These are phyloP conservation scores for Aethes cnicana DNA, from an alignment of 2,888 invertebrate genomes.

Conservation along the genomic window DNA sequence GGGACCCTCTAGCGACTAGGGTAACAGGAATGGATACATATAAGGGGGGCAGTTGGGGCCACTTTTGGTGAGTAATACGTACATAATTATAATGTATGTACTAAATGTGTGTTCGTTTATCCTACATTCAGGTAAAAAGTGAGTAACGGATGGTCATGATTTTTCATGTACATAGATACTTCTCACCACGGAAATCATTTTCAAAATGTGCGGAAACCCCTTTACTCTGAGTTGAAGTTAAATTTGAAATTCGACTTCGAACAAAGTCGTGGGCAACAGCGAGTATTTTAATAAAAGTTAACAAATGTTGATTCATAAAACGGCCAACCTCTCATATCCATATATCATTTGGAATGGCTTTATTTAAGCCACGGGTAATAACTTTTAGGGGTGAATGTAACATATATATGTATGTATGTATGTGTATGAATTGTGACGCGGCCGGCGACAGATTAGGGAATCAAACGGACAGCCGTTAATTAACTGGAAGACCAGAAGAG, in stretches of 20 bases:
- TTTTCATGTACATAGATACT: too few relatives aligned
- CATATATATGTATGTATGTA: constrained; percentile 8
- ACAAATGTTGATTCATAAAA: neutral
- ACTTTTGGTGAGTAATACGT: too few relatives aligned
- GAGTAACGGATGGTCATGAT: too few relatives aligned
- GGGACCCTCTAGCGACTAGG: neutral
- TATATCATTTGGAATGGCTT: constrained; percentile 23
- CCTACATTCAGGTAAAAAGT: too few relatives aligned
- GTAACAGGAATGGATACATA: constrained; percentile 2
- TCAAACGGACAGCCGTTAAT: constrained; percentile 12
- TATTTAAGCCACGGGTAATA: constrained; percentile 27
- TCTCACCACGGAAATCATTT: too few relatives aligned
- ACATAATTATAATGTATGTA: too few relatives aligned
- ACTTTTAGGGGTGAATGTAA: constrained; percentile 23
- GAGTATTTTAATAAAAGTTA: neutral
- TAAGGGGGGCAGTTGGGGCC: constrained; percentile 12
- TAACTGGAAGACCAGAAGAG: neutral
- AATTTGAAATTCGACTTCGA: too few relatives aligned
- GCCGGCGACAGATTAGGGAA: constrained; percentile 7
- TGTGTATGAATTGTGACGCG: neutral
- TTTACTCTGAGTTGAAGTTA: too few relatives aligned
- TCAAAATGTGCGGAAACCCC: too few relatives aligned
- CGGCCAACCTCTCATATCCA: constrained; percentile 5
- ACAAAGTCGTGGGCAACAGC: too few relatives aligned
- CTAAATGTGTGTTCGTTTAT: too few relatives aligned